Percentiles rank a stretch among this genome's conserved stretches.
These are phyloP conservation scores for Gorsachius goisagi DNA, from an alignment of 2,113 vertebrate species.

Conservation along the genomic window DNA sequence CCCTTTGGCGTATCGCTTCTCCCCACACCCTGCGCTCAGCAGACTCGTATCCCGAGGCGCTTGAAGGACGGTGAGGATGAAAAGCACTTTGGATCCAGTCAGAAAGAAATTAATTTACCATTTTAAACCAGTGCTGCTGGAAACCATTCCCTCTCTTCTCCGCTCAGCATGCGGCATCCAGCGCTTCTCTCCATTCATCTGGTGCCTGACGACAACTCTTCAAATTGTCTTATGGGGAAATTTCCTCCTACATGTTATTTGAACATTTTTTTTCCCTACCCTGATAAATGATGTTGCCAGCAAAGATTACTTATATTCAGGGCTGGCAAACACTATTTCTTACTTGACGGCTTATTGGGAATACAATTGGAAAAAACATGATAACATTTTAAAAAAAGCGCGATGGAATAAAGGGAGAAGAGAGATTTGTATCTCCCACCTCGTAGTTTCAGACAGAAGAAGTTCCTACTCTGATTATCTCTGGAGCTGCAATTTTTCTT, in stretches of 20 bases:
- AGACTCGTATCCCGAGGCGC: not conserved
- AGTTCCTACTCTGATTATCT: not conserved
- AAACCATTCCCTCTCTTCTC: not conserved
- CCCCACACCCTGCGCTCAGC: fast-evolving
- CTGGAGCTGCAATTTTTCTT: not conserved
- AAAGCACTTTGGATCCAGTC: not conserved
- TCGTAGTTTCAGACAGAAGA: not conserved
- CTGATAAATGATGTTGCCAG: not conserved
- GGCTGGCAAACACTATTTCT: not conserved
- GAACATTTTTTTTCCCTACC: not conserved
- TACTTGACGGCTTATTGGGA: not conserved
- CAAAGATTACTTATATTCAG: not conserved
- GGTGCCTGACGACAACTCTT: not conserved
- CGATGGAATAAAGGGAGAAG: not conserved
- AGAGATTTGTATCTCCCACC: not conserved
- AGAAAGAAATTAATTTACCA: not conserved
- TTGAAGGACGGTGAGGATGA: not conserved
- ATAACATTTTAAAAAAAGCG: not conserved
- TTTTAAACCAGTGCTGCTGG: not conserved
- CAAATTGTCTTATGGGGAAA: not conserved
- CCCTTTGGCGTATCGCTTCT: not conserved
- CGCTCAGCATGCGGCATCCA: not conserved
- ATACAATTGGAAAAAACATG: not conserved
- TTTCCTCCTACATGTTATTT: constrained; percentile 21
- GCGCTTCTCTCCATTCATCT: not conserved